Evolutionary conservation across 2,797 vertebrate genomes (phyloP).

Genomic region (Darevskia nairensis): DNA sequence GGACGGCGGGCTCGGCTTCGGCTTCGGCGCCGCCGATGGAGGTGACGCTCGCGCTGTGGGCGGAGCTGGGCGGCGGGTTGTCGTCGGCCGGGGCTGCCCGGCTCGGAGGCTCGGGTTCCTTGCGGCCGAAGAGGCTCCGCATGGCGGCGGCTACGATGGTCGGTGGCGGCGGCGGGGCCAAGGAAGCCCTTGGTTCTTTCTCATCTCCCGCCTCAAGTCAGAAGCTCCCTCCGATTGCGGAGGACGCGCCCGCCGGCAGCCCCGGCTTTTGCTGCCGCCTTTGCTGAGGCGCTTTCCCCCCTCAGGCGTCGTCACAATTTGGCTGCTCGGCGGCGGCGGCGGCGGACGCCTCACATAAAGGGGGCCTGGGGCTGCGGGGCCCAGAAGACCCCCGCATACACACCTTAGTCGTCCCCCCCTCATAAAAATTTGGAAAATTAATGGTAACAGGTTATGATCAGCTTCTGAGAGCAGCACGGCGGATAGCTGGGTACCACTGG

Average conservation of each 20-base stretch:
- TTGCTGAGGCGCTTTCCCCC: neutral
- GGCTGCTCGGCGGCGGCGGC: neutral
- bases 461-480: neutral
- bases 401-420: no score
- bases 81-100: neutral
- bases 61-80: no score
- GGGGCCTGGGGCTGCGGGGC: neutral
- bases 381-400: neutral
- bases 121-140: neutral
- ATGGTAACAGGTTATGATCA: no score
- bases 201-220: neutral
- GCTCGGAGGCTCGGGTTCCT: no score
- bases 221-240: neutral
- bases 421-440: no score
- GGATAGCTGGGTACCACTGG: no score
- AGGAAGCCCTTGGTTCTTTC: neutral
- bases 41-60: neutral
- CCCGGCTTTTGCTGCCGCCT: neutral
- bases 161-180: neutral
- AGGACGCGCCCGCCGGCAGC: neutral
- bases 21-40: no score
- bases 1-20: neutral
- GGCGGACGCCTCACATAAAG: neutral
- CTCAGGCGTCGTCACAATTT: slow-evolving; percentile 24
- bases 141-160: neutral